Percentiles rank a stretch among this genome's conserved stretches.
These are phyloP conservation scores for Drosophila saltans DNA, from an alignment of 1,140 invertebrate genomes.

Conservation along the genomic window DNA sequence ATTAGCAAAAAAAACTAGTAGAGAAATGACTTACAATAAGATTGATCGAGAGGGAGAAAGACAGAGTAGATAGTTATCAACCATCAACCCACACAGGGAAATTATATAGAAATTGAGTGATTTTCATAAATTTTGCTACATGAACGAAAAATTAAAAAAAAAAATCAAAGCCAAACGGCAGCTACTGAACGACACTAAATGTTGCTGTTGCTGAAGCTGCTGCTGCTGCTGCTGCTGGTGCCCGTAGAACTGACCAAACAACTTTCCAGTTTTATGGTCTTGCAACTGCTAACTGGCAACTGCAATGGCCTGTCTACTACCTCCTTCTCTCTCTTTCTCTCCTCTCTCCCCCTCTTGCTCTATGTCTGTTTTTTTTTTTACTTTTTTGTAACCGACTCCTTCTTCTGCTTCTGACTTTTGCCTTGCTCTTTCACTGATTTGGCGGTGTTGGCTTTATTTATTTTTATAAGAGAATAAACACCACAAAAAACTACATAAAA, in stretches of 20 bases:
- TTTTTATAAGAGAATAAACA: slow-evolving; percentile 78
- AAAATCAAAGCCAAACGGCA: slow-evolving; percentile 53
- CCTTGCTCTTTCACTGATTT: slow-evolving; percentile 59
- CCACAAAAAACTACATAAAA: slow-evolving; percentile 23
- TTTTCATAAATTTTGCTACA: slow-evolving; percentile 54
- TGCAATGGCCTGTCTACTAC: slow-evolving; percentile 39
- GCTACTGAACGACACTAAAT: slow-evolving; percentile 46
- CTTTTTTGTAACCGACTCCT: slow-evolving; percentile 17
- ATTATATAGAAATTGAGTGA: slow-evolving; percentile 57
- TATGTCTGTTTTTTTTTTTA: too few species aligned
- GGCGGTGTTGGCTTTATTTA: slow-evolving; percentile 72
- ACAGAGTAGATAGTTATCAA: background rate
- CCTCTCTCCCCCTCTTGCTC: slow-evolving; percentile 1
- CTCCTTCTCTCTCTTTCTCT: background rate
- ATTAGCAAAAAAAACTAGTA: too few species aligned
- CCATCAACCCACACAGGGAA: slow-evolving; percentile 10
- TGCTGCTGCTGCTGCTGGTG: slow-evolving; percentile 9
- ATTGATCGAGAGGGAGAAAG: background rate
- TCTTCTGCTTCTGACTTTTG: slow-evolving; percentile 25
- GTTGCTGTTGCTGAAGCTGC: slow-evolving; percentile 6
- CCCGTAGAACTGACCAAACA: slow-evolving; percentile 72
- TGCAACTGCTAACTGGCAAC: slow-evolving; percentile 35
- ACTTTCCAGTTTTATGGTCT: slow-evolving; percentile 74
- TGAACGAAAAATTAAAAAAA: background rate
- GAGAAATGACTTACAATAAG: background rate